phyloP scores from a whole-genome alignment of 2,888 invertebrate genomes.

The Cremastinae sp. region DNA sequence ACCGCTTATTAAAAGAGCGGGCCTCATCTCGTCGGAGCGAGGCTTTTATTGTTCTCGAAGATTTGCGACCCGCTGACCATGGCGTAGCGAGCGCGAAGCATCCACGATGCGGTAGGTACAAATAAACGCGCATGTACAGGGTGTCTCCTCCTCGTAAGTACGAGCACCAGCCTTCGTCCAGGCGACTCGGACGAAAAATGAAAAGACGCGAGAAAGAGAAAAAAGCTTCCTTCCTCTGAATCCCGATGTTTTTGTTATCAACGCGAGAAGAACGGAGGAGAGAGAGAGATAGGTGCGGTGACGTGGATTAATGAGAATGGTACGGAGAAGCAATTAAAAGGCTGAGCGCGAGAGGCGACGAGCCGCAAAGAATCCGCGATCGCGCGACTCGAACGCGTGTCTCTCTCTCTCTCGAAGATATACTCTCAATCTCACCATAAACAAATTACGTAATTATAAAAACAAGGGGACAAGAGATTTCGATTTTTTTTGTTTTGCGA shows the following conservation, averaged over 20 bases:
- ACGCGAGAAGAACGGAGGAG: constrained; percentile 5
- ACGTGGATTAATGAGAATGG: constrained; percentile 55
- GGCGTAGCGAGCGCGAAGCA: constrained; percentile 26
- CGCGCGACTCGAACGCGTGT: constrained; percentile 7
- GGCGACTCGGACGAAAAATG: neutral
- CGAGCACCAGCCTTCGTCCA: neutral
- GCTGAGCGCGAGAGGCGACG: constrained; percentile 53
- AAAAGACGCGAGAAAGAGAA: neutral
- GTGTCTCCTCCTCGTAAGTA: neutral
- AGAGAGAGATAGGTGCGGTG: constrained; percentile 17
- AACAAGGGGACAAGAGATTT: constrained; percentile 17
- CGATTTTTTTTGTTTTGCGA: constrained; percentile 14
- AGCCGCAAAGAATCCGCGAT: constrained; percentile 51
- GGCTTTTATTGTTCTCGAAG: constrained; percentile 58
- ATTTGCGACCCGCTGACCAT: constrained; percentile 57
- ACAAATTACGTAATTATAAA: constrained; percentile 37
- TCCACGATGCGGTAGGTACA: constrained; percentile 57
- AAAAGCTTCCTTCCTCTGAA: constrained; percentile 2
- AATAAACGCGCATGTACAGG: neutral
- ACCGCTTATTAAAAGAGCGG: constrained; percentile 50
- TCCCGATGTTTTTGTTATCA: neutral
- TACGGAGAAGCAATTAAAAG: constrained; percentile 55
- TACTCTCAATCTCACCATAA: constrained; percentile 35
- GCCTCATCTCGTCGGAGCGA: constrained; percentile 48
- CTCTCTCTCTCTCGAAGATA: neutral